Conservation (phyloP, 2,888 invertebrate species). For the Phalangium opilio region DNA sequence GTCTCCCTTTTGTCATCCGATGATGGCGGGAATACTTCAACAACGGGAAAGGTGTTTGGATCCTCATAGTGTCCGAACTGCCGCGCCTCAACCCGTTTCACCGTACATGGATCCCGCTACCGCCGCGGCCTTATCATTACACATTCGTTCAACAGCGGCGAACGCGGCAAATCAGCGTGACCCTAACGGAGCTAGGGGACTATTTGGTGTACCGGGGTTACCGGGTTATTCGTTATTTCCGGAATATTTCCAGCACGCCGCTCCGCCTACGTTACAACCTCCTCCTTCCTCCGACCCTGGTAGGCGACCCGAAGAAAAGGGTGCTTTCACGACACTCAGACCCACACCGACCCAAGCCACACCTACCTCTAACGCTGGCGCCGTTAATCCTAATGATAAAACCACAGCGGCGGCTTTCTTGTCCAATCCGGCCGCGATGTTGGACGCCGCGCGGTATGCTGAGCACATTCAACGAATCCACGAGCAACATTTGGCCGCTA, state of each 20-base stretch:
- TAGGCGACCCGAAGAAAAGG: constrained; percentile 8
- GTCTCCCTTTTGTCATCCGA: constrained; percentile 14
- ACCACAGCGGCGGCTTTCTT: no score
- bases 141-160: constrained; percentile 8
- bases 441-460: constrained; percentile 13
- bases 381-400: no score
- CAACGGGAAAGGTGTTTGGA: constrained; percentile 9
- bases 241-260: constrained; percentile 3
- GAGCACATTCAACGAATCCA: constrained; percentile 13
- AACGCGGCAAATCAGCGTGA: constrained; percentile 11
- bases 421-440: background rate
- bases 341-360: background rate
- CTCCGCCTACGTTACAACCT: no score
- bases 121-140: constrained; percentile 11
- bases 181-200: constrained; percentile 8
- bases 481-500: constrained; percentile 11
- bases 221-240: constrained; percentile 15
- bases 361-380: no score
- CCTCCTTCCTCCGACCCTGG: no score
- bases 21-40: constrained; percentile 12
- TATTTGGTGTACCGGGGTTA: constrained; percentile 10
- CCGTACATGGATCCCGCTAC: constrained; percentile 14
- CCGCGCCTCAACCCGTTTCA: constrained; percentile 7
- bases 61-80: constrained; percentile 9
- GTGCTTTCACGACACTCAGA: constrained; percentile 14